Conservation (phyloP, 2,113 vertebrate species). For the Halcyon malimbica region DNA sequence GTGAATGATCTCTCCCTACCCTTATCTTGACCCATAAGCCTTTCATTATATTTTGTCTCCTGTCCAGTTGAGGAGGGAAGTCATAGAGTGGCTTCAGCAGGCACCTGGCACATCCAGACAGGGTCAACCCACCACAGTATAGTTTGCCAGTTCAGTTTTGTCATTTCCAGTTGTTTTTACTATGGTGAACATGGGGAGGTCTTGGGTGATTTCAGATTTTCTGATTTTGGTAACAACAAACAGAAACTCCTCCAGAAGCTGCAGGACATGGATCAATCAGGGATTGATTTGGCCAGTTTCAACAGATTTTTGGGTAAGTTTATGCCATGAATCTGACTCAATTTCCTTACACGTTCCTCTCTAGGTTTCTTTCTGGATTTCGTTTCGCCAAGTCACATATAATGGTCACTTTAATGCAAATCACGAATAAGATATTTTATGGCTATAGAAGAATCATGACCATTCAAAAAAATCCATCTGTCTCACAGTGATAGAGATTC, state of each 20-base stretch:
- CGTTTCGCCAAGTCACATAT: background rate
- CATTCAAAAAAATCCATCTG: background rate
- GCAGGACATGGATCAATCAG: background rate
- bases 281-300: background rate
- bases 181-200: background rate
- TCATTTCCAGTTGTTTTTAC: background rate
- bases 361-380: background rate
- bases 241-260: background rate
- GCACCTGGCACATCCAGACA: background rate
- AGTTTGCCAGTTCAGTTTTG: background rate
- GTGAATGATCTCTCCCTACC: background rate
- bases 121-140: background rate
- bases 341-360: background rate
- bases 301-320: background rate
- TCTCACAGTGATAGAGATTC: background rate
- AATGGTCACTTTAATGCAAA: background rate
- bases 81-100: background rate
- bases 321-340: background rate
- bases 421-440: background rate
- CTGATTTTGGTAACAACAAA: background rate
- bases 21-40: background rate
- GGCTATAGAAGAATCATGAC: background rate
- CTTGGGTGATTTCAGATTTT: background rate
- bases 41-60: background rate
- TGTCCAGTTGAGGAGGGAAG: background rate